Base-by-base conservation (phyloP, 2,888 invertebrate genomes). In the Cephus sareptanus region DNA sequence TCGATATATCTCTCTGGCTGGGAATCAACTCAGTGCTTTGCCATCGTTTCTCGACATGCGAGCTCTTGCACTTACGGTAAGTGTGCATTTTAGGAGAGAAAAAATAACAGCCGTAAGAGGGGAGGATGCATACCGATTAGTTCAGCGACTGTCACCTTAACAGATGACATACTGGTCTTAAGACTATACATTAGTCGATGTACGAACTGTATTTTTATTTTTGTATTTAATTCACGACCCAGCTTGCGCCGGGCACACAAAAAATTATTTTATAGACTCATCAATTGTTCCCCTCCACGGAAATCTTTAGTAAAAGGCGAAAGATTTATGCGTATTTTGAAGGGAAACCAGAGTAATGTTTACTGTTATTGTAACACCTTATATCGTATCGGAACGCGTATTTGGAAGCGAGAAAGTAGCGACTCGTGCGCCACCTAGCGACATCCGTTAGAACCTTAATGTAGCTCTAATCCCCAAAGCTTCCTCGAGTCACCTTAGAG, bases 1-100 rank as follows among this genome's bases (percentile, higher is more conserved):
- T 84, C 93, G 93, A 83, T 93, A 92, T 75, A 92, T 96, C 78
- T 93, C 94, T 80, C 94, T 95, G 78, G 93, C 93, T 80, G 92
- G 93, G 86, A 94, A 94, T 92, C 91, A 91, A 81, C 90, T 94
- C 79, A 88, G 90, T 23, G 83, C 91, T 78, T 92, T 93, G 69
- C 92, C 93, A 85, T 91, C 92, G 82, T 92, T 92, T 82, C 84
- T 91, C 83, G 93, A 93, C 83, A 94, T 94, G 94, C 92, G 94
- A 88, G 93, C 94, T 68, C 92, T 94, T 80, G 91, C 93, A 79
- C 87, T 94, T 79, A 87, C 93, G 86, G 94, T 94, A 90, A 92
- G 93, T 91, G 77, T 37, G 77, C 40, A 77, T 23, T 74, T 73
- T 4, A 37, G 4, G 4, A 35, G 4, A 37, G 37, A 37, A 15